Conservation (phyloP, 1,140 invertebrate genomes). For the Alviniconcha marisindica region DNA sequence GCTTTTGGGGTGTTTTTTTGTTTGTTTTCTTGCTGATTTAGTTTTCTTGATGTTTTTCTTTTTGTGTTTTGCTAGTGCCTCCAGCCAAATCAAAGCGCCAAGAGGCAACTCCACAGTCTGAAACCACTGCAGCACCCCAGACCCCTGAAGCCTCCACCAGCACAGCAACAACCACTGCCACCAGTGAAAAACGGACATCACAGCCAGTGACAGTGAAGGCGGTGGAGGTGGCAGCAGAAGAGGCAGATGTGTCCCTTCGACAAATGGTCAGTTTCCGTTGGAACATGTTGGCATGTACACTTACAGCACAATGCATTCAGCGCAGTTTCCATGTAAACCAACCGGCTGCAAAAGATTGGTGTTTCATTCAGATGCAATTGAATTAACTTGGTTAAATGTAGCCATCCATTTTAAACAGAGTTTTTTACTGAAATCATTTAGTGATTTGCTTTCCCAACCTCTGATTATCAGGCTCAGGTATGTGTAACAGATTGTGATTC, state of each 20-base stretch:
- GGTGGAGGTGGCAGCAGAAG: not conserved
- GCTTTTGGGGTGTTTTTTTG: not conserved
- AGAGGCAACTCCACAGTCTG: too few relatives aligned
- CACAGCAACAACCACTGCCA: not conserved
- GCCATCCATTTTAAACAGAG: too few relatives aligned
- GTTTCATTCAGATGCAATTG: too few relatives aligned
- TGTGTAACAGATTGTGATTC: too few relatives aligned
- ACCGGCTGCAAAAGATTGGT: too few relatives aligned
- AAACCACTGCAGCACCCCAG: not conserved
- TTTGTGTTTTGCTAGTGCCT: not conserved
- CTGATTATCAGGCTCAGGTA: too few relatives aligned
- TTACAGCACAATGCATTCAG: too few relatives aligned
- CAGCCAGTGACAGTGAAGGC: not conserved
- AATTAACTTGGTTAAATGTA: too few relatives aligned
- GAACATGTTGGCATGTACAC: too few relatives aligned
- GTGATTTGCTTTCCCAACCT: too few relatives aligned
- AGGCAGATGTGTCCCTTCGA: not conserved
- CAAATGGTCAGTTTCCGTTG: constrained; percentile 9
- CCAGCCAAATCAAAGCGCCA: not conserved
- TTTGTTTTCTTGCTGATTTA: not conserved
- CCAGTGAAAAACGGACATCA: not conserved
- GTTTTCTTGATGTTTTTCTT: not conserved
- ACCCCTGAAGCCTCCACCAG: not conserved
- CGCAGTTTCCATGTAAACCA: too few relatives aligned
- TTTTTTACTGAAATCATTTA: too few relatives aligned